Percentiles rank a stretch among this genome's conserved stretches.
Evolutionary conservation across 2,113 vertebrate species (phyloP).

Genomic region (Australoheros scitulus): DNA sequence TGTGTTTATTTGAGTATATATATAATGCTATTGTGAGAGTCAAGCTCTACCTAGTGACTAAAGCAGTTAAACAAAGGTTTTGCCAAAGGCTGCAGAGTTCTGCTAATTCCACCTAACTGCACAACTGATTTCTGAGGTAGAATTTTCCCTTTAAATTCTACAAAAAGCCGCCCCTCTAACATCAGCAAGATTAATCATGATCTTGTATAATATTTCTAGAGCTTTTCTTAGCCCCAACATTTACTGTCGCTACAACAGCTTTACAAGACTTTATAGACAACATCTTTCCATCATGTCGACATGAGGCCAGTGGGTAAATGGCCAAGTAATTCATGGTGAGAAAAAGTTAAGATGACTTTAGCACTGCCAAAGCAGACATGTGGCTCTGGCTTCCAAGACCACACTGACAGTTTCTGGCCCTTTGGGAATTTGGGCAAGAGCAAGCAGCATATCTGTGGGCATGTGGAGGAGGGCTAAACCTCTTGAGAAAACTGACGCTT

Average conservation of each 20-base stretch:
- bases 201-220: not conserved
- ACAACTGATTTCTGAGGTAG: not conserved
- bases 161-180: not conserved
- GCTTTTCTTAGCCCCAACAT: not conserved
- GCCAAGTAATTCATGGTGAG: constrained; percentile 24
- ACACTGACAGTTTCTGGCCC: constrained; percentile 59
- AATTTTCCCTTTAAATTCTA: not conserved
- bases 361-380: constrained; percentile 37
- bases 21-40: not conserved
- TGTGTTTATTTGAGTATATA: not conserved
- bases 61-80: not conserved
- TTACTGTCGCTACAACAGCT: not conserved
- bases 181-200: not conserved
- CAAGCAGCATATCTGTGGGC: constrained; percentile 13
- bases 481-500: constrained; percentile 9
- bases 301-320: constrained; percentile 14
- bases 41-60: not conserved
- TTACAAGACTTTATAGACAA: constrained; percentile 1
- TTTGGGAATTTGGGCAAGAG: constrained; percentile 31
- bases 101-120: not conserved
- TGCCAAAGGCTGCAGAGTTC: not conserved
- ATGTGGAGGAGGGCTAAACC: not conserved
- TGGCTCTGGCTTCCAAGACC: constrained; percentile 38
- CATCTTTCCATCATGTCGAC: constrained; percentile 7
- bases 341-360: constrained; percentile 53